Evolutionary conservation across 2,888 invertebrate genomes (phyloP).

Genomic region (Synanthedon vespiformis): DNA sequence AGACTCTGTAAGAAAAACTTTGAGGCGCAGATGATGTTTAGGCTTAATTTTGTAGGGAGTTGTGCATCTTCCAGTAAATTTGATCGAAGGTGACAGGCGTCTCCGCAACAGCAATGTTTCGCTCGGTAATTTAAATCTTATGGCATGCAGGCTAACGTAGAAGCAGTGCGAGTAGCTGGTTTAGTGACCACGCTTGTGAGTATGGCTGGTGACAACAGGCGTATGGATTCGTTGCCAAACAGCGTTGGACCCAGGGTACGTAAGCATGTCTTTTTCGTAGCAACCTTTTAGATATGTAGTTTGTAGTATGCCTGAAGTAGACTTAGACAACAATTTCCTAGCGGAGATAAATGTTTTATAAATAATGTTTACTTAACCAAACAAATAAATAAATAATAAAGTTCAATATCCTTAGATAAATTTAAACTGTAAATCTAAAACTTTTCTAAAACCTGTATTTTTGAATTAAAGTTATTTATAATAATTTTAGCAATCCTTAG

Average conservation of each 20-base stretch:
- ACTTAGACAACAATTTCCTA: background rate
- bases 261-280: conserved; percentile 1
- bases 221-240: conserved; percentile 65
- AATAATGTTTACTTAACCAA: too few species aligned
- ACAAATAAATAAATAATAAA: too few species aligned
- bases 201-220: conserved; percentile 76
- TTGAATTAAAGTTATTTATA: too few species aligned
- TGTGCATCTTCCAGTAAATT: background rate
- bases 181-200: conserved; percentile 86
- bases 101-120: conserved; percentile 2
- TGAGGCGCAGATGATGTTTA: background rate
- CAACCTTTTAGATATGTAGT: background rate
- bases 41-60: background rate
- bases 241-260: conserved; percentile 68
- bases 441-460: too few species aligned
- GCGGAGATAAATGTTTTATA: too few species aligned
- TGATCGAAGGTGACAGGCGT: background rate
- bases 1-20: too few species aligned
- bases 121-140: conserved; percentile 65
- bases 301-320: background rate
- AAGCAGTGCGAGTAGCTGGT: conserved; percentile 85
- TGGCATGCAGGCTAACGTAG: conserved; percentile 79
- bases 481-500: too few species aligned
- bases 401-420: too few species aligned
- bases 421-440: too few species aligned